Evolutionary conservation across 2,797 vertebrate species (phyloP).

Genomic region (Fratercula arctica): DNA sequence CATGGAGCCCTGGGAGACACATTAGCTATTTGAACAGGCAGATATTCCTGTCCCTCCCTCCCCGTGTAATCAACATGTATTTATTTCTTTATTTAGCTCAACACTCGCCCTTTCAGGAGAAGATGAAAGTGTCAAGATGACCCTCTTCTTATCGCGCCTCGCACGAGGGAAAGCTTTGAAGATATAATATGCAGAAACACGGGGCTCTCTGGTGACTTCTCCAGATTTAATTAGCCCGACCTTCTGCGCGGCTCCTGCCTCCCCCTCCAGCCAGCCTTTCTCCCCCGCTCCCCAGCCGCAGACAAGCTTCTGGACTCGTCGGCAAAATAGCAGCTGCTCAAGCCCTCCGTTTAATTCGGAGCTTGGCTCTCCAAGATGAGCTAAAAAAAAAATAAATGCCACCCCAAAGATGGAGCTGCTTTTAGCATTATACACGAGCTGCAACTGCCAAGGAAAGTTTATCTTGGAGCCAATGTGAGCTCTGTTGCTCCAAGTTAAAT

Average conservation of each 20-base stretch:
- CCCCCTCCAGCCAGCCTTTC: neutral
- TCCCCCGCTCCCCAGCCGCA: slow-evolving; percentile 43
- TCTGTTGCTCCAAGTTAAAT: slow-evolving; percentile 80
- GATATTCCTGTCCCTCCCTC: slow-evolving; percentile 33
- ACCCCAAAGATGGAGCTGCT: slow-evolving; percentile 71
- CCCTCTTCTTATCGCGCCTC: slow-evolving; percentile 64
- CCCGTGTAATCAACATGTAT: neutral
- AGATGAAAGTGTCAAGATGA: slow-evolving; percentile 68
- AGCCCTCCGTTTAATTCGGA: slow-evolving; percentile 63
- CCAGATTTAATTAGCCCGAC: slow-evolving; percentile 78
- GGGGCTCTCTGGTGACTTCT: slow-evolving; percentile 72
- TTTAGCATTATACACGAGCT: slow-evolving; percentile 74
- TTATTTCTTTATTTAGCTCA: slow-evolving; percentile 51
- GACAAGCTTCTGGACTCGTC: slow-evolving; percentile 68
- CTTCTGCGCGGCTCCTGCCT: slow-evolving; percentile 66
- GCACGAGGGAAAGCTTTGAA: slow-evolving; percentile 71
- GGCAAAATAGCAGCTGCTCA: slow-evolving; percentile 72
- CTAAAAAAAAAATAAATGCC: slow-evolving; percentile 50
- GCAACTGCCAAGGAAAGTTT: slow-evolving; percentile 77
- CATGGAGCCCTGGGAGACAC: neutral
- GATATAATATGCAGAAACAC: slow-evolving; percentile 64
- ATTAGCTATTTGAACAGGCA: slow-evolving; percentile 23
- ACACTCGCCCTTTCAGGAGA: slow-evolving; percentile 51
- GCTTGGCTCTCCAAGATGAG: slow-evolving; percentile 71
- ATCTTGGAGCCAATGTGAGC: slow-evolving; percentile 75